These are phyloP conservation scores for Cyclophora albipunctata DNA, from an alignment of 2,888 invertebrate species.

Conservation along the genomic window DNA sequence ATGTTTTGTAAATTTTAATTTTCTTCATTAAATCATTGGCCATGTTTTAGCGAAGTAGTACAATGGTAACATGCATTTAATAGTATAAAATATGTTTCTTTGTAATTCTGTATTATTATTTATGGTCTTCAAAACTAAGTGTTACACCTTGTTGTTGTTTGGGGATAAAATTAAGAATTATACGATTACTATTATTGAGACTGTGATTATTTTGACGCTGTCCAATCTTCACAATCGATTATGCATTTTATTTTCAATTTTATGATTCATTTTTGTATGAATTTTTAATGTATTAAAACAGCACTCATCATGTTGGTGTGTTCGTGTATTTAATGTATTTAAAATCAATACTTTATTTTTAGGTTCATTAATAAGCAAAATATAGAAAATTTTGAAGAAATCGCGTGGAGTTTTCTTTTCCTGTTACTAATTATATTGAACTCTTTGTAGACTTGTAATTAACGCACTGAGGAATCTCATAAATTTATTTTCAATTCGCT, in stretches of 20 bases:
- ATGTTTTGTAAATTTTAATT: conserved; percentile 18
- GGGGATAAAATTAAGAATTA: conserved; percentile 12
- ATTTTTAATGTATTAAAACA: conserved; percentile 6
- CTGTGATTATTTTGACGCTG: conserved; percentile 26
- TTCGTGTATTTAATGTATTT: conserved; percentile 4
- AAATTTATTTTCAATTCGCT: too few species aligned
- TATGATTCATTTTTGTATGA: conserved; percentile 14
- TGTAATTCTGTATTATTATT: conserved; percentile 29
- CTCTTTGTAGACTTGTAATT: too few species aligned
- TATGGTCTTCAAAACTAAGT: conserved; percentile 30
- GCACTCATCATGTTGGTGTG: conserved; percentile 2
- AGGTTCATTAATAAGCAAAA: background rate
- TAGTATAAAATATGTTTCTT: conserved; percentile 43
- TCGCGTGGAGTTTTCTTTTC: background rate
- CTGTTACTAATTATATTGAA: too few species aligned
- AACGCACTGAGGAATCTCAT: too few species aligned
- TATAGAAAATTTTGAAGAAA: background rate
- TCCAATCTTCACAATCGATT: conserved; percentile 19
- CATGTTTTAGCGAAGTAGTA: conserved; percentile 48
- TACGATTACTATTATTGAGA: conserved; percentile 8
- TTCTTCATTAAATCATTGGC: conserved; percentile 29
- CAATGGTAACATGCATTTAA: conserved; percentile 66
- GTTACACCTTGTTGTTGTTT: conserved; percentile 30
- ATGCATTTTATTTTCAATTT: conserved; percentile 10
- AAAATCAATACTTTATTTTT: background rate